Conservation (phyloP, 2,888 invertebrate genomes). For the Bursaphelenchus okinawaensis region DNA sequence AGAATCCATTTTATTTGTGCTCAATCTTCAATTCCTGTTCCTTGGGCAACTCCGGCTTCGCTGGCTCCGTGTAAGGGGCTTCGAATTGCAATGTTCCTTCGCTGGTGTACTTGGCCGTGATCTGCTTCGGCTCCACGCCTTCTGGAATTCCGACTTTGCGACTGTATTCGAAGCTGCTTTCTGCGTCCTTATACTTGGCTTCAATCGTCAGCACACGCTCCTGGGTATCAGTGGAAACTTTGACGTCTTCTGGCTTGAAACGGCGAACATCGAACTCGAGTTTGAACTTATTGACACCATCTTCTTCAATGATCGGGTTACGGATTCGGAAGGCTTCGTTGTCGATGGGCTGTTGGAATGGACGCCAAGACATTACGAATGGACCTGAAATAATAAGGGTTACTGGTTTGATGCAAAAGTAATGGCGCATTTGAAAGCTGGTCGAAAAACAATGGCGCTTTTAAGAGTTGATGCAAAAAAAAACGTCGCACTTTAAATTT, state of each 20-base stretch:
- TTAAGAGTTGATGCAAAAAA: not conserved
- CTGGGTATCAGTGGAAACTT: slow-evolving; percentile 16
- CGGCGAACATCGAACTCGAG: slow-evolving; percentile 37
- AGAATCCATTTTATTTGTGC: slow-evolving; percentile 14
- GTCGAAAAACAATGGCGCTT: not conserved
- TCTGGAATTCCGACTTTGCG: slow-evolving; percentile 17
- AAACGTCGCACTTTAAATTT: not conserved
- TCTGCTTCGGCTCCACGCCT: slow-evolving; percentile 22
- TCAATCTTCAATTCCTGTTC: slow-evolving; percentile 16
- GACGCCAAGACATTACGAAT: slow-evolving; percentile 16
- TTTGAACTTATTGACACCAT: slow-evolving; percentile 38
- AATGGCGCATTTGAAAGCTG: not conserved
- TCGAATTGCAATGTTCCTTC: slow-evolving; percentile 26
- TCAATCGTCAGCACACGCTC: slow-evolving; percentile 12
- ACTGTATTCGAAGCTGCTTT: slow-evolving; percentile 19
- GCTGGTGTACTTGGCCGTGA: slow-evolving; percentile 29
- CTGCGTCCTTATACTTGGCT: slow-evolving; percentile 15
- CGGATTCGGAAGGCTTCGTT: slow-evolving; percentile 25
- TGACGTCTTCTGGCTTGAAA: slow-evolving; percentile 35
- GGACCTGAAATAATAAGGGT: slow-evolving; percentile 3
- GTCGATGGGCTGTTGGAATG: slow-evolving; percentile 25
- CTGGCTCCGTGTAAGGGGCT: slow-evolving; percentile 30
- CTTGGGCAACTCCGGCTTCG: slow-evolving; percentile 15
- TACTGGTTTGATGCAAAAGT: too few species aligned
- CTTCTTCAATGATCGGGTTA: slow-evolving; percentile 38